Conservation (phyloP, 2,888 invertebrate species). For the Campoplex capitator region DNA sequence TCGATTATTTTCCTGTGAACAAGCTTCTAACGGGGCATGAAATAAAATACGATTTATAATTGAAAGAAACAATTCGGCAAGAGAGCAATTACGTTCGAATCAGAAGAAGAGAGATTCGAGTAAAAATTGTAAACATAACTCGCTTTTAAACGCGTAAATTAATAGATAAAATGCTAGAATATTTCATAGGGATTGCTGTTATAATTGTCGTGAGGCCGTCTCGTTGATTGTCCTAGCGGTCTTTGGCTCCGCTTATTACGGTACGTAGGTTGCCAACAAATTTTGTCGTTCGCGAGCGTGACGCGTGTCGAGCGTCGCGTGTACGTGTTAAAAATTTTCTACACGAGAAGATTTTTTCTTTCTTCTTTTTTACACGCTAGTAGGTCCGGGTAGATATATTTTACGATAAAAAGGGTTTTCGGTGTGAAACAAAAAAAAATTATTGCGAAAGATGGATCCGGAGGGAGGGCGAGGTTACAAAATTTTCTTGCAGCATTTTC, state of each 20-base stretch:
- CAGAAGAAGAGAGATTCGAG: too few species aligned
- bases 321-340: constrained; percentile 7
- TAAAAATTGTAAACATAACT: too few species aligned
- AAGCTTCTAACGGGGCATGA: too few species aligned
- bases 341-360: not conserved
- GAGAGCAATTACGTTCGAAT: too few species aligned
- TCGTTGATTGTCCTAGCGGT: constrained; percentile 83
- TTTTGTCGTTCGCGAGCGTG: constrained; percentile 82
- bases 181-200: constrained; percentile 22
- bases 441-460: not conserved
- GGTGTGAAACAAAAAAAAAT: not conserved
- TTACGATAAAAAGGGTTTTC: not conserved
- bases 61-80: too few species aligned
- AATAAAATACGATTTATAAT: too few species aligned
- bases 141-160: too few species aligned
- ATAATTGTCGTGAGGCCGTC: constrained; percentile 79
- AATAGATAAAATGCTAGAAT: too few species aligned
- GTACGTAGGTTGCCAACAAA: constrained; percentile 79
- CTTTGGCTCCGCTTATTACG: constrained; percentile 81
- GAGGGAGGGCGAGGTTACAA: not conserved
- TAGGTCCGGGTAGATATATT: not conserved
- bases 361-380: not conserved
- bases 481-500: constrained; percentile 20
- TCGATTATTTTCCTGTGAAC: too few species aligned
- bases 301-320: constrained; percentile 70